These are phyloP conservation scores for Sternarchorhynchus goeldii DNA, from an alignment of 2,797 vertebrate species.

Conservation along the genomic window DNA sequence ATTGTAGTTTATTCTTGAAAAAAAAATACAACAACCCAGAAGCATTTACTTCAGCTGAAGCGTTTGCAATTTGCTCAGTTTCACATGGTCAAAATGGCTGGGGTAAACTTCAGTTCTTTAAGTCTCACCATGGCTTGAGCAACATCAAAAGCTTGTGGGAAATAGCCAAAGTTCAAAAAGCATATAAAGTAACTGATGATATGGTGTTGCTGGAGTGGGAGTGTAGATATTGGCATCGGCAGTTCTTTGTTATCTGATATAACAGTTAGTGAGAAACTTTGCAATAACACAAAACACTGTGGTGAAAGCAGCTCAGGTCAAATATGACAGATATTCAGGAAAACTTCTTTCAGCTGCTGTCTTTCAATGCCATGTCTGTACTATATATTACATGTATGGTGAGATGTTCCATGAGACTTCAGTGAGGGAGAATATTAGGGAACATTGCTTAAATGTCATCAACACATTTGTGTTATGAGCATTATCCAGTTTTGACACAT, in stretches of 20 bases:
- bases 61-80: not conserved
- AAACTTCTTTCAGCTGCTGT: not conserved
- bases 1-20: not conserved
- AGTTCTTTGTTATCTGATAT: conserved; percentile 15
- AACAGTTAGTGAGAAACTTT: conserved; percentile 1
- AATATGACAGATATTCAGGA: not conserved
- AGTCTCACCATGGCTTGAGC: not conserved
- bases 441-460: not conserved
- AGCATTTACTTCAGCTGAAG: not conserved
- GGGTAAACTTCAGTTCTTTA: not conserved
- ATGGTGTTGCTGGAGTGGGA: not conserved
- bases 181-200: not conserved
- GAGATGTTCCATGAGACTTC: not conserved
- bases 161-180: not conserved
- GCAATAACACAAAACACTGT: not conserved
- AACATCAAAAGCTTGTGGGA: not conserved
- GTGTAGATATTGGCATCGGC: not conserved
- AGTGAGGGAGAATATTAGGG: not conserved
- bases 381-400: not conserved
- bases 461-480: not conserved
- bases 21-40: not conserved
- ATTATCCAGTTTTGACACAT: not conserved
- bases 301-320: not conserved
- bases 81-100: not conserved
- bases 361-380: not conserved